Conservation (phyloP, 2,113 vertebrate genomes). For the Siphamia tubifer region DNA sequence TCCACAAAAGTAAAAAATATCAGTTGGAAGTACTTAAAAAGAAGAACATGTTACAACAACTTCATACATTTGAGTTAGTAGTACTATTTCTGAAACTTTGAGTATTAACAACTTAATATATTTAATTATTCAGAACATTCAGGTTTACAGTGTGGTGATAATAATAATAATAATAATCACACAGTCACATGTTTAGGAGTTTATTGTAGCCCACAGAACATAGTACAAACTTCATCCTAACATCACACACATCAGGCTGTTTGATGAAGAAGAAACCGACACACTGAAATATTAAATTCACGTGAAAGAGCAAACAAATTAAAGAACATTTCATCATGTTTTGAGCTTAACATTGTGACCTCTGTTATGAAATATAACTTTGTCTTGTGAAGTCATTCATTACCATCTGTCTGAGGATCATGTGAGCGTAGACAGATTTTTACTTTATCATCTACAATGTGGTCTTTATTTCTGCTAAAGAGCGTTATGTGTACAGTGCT, state of each 20-base stretch:
- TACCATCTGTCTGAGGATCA: background rate
- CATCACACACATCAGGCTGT: background rate
- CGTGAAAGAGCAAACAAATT: background rate
- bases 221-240: slow-evolving; percentile 36
- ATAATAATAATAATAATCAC: background rate
- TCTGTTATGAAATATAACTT: too few species aligned
- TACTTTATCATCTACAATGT: background rate
- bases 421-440: background rate
- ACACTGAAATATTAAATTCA: background rate
- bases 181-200: slow-evolving; percentile 20
- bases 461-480: background rate
- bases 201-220: slow-evolving; percentile 56
- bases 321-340: too few species aligned
- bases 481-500: background rate
- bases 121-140: too few species aligned
- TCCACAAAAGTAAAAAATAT: too few species aligned
- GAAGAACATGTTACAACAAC: too few species aligned
- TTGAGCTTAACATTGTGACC: too few species aligned
- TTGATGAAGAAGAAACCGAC: background rate
- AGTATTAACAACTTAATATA: too few species aligned
- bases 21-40: too few species aligned
- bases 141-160: too few species aligned
- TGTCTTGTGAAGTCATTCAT: too few species aligned
- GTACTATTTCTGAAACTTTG: too few species aligned
- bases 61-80: too few species aligned